These are phyloP conservation scores for Bombus superbus DNA, from an alignment of 1,140 invertebrate genomes.

Conservation along the genomic window DNA sequence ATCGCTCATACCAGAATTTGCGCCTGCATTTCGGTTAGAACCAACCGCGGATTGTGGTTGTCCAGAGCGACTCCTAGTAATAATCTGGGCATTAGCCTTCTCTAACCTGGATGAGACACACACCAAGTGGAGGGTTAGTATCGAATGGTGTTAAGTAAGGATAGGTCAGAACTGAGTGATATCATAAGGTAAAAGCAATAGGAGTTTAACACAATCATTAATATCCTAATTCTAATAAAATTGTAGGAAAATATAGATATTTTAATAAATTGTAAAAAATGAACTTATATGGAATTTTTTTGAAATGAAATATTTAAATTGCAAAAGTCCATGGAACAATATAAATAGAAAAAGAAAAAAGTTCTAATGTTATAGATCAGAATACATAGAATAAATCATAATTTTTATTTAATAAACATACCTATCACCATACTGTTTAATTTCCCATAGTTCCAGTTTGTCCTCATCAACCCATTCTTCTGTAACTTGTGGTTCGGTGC, in stretches of 20 bases:
- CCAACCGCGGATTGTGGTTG: conserved; percentile 82
- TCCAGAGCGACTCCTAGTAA: conserved; percentile 89
- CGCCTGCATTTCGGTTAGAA: conserved; percentile 63
- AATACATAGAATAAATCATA: neutral
- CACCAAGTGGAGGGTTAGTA: conserved; percentile 80
- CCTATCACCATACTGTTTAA: conserved; percentile 97
- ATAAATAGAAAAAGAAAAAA: neutral
- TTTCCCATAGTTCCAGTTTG: conserved; percentile 98
- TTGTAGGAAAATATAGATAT: neutral
- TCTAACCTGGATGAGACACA: conserved; percentile 84
- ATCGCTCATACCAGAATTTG: conserved; percentile 68
- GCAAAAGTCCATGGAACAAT: neutral
- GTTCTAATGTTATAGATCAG: neutral
- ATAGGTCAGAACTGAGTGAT: conserved; percentile 59
- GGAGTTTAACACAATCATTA: conserved; percentile 11
- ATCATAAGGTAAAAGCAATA: conserved; percentile 22
- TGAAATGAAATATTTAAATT: neutral
- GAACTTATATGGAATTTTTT: neutral
- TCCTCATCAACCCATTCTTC: conserved; percentile 99
- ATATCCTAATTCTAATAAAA: neutral
- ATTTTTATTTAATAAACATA: conserved; percentile 68
- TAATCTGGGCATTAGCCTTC: conserved; percentile 87
- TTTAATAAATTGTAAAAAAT: neutral
- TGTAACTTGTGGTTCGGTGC: conserved; percentile 93
- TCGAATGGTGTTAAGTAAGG: conserved; percentile 74